Percentiles rank a stretch among this genome's conserved stretches.
These are phyloP conservation scores for Trachelus iudaicus DNA, from an alignment of 2,888 invertebrate genomes.

Conservation along the genomic window DNA sequence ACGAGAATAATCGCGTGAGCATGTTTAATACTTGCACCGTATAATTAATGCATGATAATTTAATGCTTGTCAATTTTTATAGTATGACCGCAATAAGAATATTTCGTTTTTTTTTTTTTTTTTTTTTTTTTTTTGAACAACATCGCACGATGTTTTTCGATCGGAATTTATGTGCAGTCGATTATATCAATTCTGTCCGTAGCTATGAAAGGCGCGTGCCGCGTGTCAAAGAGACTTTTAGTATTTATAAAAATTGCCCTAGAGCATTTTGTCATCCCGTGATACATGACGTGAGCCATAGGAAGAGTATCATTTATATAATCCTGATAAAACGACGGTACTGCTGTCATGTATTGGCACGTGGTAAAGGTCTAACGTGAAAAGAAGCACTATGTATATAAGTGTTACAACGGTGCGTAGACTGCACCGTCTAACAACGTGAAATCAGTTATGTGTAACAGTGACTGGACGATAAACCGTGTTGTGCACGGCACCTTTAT, in stretches of 20 bases:
- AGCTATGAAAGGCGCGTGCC: not conserved
- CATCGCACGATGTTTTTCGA: not conserved
- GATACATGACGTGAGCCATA: not conserved
- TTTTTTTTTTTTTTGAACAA: too few species aligned
- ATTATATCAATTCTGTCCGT: not conserved
- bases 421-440: conserved; percentile 25
- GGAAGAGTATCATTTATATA: not conserved
- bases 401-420: conserved; percentile 9
- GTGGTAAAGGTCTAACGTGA: conserved; percentile 15
- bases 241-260: not conserved
- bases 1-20: not conserved
- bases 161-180: not conserved
- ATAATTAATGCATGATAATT: not conserved
- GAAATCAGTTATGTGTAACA: conserved; percentile 36
- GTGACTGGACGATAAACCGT: conserved; percentile 19
- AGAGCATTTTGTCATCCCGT: not conserved
- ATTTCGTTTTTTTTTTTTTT: not conserved
- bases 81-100: not conserved
- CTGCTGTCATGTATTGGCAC: not conserved
- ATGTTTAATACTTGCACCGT: not conserved
- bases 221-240: not conserved
- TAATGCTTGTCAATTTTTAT: not conserved
- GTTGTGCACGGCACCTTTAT: conserved; percentile 26
- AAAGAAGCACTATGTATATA: conserved; percentile 32
- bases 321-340: not conserved